These are phyloP conservation scores for Cremastobaeus sp. DNA, from an alignment of 2,888 invertebrate genomes.

Conservation along the genomic window DNA sequence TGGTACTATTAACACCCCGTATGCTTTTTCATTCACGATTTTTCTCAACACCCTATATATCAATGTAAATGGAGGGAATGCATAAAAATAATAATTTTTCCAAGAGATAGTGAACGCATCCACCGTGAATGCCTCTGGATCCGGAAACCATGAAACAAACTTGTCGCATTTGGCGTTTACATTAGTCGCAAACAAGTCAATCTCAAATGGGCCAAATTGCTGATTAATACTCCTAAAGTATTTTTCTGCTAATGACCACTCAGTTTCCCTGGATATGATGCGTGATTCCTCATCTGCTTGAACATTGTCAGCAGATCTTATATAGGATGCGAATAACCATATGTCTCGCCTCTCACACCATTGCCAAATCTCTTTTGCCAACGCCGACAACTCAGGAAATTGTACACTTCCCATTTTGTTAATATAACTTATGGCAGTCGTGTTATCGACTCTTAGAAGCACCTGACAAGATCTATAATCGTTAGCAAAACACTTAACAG, in stretches of 20 bases:
- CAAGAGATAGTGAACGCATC: constrained; percentile 48
- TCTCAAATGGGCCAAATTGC: constrained; percentile 2
- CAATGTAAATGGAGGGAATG: constrained; percentile 64
- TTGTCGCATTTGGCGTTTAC: constrained; percentile 26
- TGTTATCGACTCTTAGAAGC: constrained; percentile 55
- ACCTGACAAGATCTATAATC: constrained; percentile 33
- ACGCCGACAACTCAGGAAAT: constrained; percentile 14
- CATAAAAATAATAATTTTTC: constrained; percentile 16
- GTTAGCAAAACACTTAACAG: constrained; percentile 26
- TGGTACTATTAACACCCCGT: constrained; percentile 57
- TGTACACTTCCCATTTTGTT: too few species aligned
- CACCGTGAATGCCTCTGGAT: constrained; percentile 16
- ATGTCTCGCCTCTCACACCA: too few species aligned
- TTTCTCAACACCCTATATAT: constrained; percentile 65
- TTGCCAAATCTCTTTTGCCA: constrained; percentile 30
- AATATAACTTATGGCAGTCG: too few species aligned
- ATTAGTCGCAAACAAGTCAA: constrained; percentile 35
- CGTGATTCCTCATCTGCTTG: constrained; percentile 18
- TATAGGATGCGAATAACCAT: constrained; percentile 27
- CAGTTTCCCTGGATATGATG: constrained; percentile 4
- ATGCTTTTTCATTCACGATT: constrained; percentile 65
- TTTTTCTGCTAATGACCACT: constrained; percentile 3
- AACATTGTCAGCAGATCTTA: constrained; percentile 7
- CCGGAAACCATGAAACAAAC: constrained; percentile 29
- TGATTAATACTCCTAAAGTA: not conserved